Evolutionary conservation across 2,888 invertebrate species (phyloP).

Genomic region (Eupeodes luniger): DNA sequence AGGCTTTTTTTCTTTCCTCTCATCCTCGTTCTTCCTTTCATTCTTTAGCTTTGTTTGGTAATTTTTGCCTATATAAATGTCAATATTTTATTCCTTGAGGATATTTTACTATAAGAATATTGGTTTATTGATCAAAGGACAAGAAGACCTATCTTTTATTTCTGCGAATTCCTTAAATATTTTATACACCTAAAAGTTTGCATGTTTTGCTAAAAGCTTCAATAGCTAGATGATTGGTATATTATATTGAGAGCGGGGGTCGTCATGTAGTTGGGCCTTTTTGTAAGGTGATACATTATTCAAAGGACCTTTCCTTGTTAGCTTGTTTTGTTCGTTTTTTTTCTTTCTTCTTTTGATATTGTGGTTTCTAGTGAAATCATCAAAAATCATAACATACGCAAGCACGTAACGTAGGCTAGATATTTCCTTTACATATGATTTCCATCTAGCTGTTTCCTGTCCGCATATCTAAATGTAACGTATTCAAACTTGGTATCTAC

Average conservation of each 20-base stretch:
- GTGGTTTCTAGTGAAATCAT: background rate
- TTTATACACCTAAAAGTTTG: constrained; percentile 19
- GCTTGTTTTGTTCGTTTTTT: background rate
- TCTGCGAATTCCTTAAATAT: constrained; percentile 3
- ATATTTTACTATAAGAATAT: background rate
- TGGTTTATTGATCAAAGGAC: constrained; percentile 32
- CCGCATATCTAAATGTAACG: background rate
- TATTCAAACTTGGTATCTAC: background rate
- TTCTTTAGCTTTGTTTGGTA: too few species aligned
- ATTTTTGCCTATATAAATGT: too few species aligned
- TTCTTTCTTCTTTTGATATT: background rate
- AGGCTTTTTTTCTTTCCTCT: too few species aligned
- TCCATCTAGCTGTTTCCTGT: constrained; percentile 25
- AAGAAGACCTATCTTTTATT: constrained; percentile 3
- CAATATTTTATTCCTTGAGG: background rate
- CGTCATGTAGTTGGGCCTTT: background rate
- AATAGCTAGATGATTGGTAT: background rate
- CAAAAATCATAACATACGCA: background rate
- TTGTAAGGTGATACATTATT: constrained; percentile 9
- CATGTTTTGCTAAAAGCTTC: constrained; percentile 19
- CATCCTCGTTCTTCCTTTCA: too few species aligned
- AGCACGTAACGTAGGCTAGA: background rate
- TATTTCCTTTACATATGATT: background rate
- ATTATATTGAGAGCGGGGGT: background rate
- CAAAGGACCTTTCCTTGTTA: constrained; percentile 19